Evolutionary conservation across 2,113 vertebrate genomes (phyloP).

Genomic region (Eidolon helvum): DNA sequence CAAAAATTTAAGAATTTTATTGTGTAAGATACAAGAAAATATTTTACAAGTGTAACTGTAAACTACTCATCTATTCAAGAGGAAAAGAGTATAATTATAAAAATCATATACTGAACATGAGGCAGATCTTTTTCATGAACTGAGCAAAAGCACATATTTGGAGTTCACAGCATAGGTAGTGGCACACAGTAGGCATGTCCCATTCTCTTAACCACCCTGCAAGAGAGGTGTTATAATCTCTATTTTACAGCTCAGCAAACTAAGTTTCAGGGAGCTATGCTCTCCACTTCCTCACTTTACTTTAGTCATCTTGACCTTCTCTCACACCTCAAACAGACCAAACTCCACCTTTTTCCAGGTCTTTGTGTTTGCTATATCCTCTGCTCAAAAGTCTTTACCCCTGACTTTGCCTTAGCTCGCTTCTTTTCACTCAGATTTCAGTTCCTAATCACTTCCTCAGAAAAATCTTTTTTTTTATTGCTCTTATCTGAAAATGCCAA

Average conservation of each 20-base stretch:
- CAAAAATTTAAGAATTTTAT: not conserved
- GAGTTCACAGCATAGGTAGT: not conserved
- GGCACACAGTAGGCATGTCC: not conserved
- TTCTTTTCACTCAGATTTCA: not conserved
- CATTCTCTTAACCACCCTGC: not conserved
- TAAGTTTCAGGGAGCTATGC: not conserved
- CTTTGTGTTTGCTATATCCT: not conserved
- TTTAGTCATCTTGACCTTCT: not conserved
- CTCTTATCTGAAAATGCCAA: not conserved
- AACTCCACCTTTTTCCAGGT: not conserved
- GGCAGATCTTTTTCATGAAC: not conserved
- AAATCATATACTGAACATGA: not conserved
- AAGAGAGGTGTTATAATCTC: not conserved
- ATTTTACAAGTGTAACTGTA: not conserved
- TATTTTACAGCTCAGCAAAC: not conserved
- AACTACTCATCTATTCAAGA: not conserved
- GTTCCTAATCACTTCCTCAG: not conserved
- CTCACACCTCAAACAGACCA: not conserved
- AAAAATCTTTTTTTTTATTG: not conserved
- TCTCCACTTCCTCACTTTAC: not conserved
- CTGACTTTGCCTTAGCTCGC: not conserved
- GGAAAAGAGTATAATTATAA: not conserved
- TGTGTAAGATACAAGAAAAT: not conserved
- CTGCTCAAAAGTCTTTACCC: not conserved
- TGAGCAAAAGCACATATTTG: not conserved